Evolutionary conservation across 2,888 invertebrate species (phyloP).

Genomic region (Nematopogon swammerdamellus): DNA sequence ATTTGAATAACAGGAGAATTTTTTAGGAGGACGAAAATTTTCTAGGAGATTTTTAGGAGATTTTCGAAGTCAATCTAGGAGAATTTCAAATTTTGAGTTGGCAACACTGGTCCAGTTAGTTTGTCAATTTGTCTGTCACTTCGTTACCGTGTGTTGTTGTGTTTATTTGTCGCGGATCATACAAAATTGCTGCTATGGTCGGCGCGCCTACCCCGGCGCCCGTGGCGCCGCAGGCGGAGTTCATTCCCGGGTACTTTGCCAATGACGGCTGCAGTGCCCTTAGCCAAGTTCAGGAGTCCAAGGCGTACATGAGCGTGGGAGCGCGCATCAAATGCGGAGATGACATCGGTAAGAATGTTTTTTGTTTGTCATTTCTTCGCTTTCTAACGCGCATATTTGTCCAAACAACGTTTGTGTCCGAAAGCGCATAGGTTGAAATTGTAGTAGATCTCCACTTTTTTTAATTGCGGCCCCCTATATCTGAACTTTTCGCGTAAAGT

Average conservation of each 20-base stretch:
- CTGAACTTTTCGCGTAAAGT: too few relatives aligned
- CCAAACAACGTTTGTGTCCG: too few relatives aligned
- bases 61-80: too few relatives aligned
- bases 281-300: not conserved
- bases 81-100: not conserved
- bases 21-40: too few relatives aligned
- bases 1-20: too few relatives aligned
- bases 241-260: not conserved
- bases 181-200: not conserved
- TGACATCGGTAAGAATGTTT: not conserved
- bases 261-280: not conserved
- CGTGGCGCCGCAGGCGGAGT: not conserved
- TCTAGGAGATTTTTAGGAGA: too few relatives aligned
- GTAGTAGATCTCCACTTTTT: too few relatives aligned
- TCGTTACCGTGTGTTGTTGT: not conserved
- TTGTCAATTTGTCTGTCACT: not conserved
- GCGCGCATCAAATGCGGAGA: not conserved
- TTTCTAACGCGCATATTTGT: not conserved
- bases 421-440: too few relatives aligned
- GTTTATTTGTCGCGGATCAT: not conserved
- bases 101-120: not conserved
- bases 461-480: too few relatives aligned
- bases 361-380: not conserved
- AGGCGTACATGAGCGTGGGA: not conserved
- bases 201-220: not conserved